A percentile compares a stretch with the other conserved stretches of the same genome.
phyloP scores from a whole-genome alignment of 2,797 vertebrate genomes.

The Sebastes kiyomatsui region DNA sequence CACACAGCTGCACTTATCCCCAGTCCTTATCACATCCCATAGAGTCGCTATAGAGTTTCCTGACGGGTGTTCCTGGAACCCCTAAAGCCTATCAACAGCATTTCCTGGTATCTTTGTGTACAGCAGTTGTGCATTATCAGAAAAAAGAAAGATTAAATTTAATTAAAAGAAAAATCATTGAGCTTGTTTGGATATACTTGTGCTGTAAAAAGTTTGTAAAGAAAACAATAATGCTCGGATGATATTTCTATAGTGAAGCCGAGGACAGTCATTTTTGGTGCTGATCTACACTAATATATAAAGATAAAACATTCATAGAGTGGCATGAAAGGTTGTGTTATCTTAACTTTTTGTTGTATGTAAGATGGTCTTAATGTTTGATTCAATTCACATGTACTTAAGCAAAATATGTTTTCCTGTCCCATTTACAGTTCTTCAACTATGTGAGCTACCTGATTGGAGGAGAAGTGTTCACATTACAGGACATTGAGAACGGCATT shows the following conservation, averaged over 20 bases:
- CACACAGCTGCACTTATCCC: neutral
- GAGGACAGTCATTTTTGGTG: neutral
- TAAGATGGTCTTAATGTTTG: neutral
- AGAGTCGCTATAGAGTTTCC: neutral
- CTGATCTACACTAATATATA: neutral
- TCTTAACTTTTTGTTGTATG: neutral
- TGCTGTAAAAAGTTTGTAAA: neutral
- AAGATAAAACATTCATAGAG: neutral
- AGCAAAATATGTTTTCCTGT: neutral
- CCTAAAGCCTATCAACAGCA: neutral
- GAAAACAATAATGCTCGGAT: neutral
- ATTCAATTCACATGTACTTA: neutral
- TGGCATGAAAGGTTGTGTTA: neutral
- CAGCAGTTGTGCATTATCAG: neutral
- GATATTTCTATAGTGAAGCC: neutral
- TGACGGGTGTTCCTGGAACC: neutral
- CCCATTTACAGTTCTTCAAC: conserved; percentile 81
- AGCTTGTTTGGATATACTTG: neutral
- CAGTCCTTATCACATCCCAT: fast-evolving
- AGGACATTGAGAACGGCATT: conserved; percentile 87
- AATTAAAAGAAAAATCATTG: neutral
- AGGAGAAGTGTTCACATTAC: conserved; percentile 85
- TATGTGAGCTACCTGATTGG: conserved; percentile 88
- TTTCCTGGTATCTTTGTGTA: neutral
- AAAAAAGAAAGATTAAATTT: no score